Conservation (phyloP, 2,113 vertebrate genomes). For the Columba janthina region DNA sequence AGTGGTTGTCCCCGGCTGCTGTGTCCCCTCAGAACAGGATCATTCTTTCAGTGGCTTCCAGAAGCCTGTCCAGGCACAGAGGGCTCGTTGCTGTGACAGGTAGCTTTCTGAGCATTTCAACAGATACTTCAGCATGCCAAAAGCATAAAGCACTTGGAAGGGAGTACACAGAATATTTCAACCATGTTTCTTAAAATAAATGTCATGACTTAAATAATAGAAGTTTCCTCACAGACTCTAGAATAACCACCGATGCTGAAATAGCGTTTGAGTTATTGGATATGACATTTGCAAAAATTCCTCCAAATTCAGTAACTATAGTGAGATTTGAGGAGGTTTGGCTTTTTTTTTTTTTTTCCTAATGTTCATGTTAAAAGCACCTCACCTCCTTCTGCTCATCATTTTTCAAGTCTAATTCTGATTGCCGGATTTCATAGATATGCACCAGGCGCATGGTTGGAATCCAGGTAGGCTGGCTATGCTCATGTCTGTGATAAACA, state of each 20-base stretch:
- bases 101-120: constrained; percentile 50
- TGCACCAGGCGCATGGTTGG: rapidly evolving
- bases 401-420: neutral
- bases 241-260: constrained; percentile 11
- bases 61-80: neutral
- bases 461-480: neutral
- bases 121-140: neutral
- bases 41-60: neutral
- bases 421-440: neutral
- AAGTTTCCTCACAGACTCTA: constrained; percentile 26
- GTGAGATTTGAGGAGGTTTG: neutral
- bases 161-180: neutral
- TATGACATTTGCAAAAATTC: neutral
- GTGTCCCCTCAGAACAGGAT: neutral
- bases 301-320: neutral
- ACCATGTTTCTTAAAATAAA: constrained; percentile 34
- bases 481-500: neutral
- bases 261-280: neutral
- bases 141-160: neutral
- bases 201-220: constrained; percentile 47
- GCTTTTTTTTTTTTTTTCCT: neutral
- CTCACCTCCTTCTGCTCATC: neutral
- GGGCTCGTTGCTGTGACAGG: constrained; percentile 34
- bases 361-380: neutral
- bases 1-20: neutral